These are phyloP conservation scores for Calephelis perditalis DNA, from an alignment of 2,888 invertebrate genomes.

Conservation along the genomic window DNA sequence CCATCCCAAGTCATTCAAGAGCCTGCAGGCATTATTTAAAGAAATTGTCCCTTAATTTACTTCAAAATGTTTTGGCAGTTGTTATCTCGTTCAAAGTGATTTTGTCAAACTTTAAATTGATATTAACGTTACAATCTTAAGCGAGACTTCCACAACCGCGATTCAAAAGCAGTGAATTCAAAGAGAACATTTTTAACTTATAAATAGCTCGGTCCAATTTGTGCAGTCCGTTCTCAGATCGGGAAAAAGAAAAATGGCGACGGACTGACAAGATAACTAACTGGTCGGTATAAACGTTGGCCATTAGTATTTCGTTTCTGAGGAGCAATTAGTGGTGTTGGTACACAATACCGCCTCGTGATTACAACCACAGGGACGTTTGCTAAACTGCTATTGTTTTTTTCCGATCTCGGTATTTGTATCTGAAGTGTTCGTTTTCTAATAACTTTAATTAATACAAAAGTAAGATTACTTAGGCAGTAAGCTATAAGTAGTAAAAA, in stretches of 20 bases:
- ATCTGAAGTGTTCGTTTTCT: too few relatives aligned
- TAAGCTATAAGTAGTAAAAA: too few relatives aligned
- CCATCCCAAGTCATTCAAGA: background rate
- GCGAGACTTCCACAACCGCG: background rate
- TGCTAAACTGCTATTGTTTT: slow-evolving; percentile 1
- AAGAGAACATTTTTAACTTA: slow-evolving; percentile 8
- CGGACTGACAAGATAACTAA: slow-evolving; percentile 28
- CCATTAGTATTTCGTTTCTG: slow-evolving; percentile 27
- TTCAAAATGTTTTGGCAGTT: background rate
- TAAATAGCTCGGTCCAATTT: slow-evolving; percentile 16
- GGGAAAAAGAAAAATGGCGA: slow-evolving; percentile 16
- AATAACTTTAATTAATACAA: too few relatives aligned
- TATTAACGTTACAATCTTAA: background rate
- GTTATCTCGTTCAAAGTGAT: background rate
- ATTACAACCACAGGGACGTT: slow-evolving; percentile 21
- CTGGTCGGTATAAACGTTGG: slow-evolving; percentile 24
- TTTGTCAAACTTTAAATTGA: slow-evolving; percentile 10
- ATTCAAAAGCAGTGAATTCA: background rate
- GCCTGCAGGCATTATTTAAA: background rate
- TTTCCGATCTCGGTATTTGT: background rate
- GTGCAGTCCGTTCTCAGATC: slow-evolving; percentile 7
- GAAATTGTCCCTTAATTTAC: background rate
- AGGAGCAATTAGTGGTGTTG: slow-evolving; percentile 27
- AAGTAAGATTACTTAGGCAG: too few relatives aligned
- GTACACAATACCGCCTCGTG: slow-evolving; percentile 23